Evolutionary conservation across 30 jellyfish, hydroid and myxozoan species (phyloP), one percentile per base, ranked within the genome.

Genomic region (Morbakka virulenta): DNA sequence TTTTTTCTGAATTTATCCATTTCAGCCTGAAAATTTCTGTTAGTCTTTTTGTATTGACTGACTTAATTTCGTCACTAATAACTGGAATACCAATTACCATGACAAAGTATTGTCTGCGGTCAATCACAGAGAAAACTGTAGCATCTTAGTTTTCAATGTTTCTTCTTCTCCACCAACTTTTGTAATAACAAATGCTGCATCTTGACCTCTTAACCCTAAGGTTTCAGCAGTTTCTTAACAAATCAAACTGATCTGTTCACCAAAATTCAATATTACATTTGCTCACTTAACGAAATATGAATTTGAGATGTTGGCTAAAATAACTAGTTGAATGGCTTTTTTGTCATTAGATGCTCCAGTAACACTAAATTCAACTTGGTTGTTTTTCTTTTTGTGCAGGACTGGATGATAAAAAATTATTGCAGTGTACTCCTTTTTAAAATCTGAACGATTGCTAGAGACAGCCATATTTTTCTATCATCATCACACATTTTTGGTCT

Each of bases 401-500:
- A 50, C 27, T 17, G 49, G 67, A 32, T 84, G 88, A 50, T 74
- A 88, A 32, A 73, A n/a, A 64, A 50, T 67, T 67, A 28, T 51
- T 51, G 73, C 88, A 74, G 73, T n/a, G n/a, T 31, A 64, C 51
- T 3, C 88, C 88, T 50, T 73, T 74, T 24, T 41, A 62, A 57
- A 22, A 47, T 57, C 34, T 48, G 28, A 76, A 20, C 50, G 81
- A 69, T n/a, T 74, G 81, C 75, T 66, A 4, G 53, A 77, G 71
- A 24, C 75, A 75, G 67, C 88, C 96, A 68, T 52, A 50, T 50
- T 66, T 72, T 73, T 67, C 84, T 74, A 52, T 67, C 89, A 31
- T 87, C 96, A 50, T 74, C 73, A 41, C 83, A 51, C 86, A 87
- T 57, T 35, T 86, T 50, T 87, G 89, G 82, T 87, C 96, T 52